These are phyloP conservation scores for Hozukius guyotensis DNA, from an alignment of 2,797 vertebrate species.

Conservation along the genomic window DNA sequence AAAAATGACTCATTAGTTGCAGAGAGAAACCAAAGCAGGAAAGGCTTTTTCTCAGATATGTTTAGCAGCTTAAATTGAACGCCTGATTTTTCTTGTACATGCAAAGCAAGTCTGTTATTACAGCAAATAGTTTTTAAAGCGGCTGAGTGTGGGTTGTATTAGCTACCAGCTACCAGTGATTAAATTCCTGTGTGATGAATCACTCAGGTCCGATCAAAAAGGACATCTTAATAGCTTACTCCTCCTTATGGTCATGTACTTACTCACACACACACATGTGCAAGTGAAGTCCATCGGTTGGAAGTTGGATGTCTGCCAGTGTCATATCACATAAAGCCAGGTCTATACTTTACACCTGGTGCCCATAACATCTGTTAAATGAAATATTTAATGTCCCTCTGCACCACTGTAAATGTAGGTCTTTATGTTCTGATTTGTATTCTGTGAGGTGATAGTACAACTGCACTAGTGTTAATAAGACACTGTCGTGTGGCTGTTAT, in stretches of 20 bases:
- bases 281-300: slow-evolving; percentile 2
- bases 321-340: slow-evolving; percentile 5
- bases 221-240: slow-evolving; percentile 40
- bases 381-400: slow-evolving; percentile 5
- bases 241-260: background rate
- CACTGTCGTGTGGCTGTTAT: background rate
- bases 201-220: slow-evolving; percentile 27
- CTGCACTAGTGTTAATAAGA: background rate
- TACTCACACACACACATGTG: background rate
- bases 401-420: background rate
- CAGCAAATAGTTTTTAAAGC: background rate
- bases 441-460: background rate
- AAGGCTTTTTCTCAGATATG: background rate
- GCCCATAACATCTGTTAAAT: slow-evolving; percentile 28
- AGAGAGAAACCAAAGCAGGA: background rate
- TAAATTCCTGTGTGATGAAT: slow-evolving; percentile 39
- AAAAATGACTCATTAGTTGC: background rate
- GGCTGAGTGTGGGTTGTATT: background rate
- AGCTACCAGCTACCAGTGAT: slow-evolving; percentile 32
- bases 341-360: background rate
- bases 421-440: slow-evolving; percentile 22
- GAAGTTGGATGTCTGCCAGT: slow-evolving; percentile 15
- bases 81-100: background rate
- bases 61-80: background rate
- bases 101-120: background rate